Percentiles rank a stretch among this genome's conserved stretches.
Conservation (phyloP, 2,113 vertebrate species). For the Festucalex cinctus region DNA sequence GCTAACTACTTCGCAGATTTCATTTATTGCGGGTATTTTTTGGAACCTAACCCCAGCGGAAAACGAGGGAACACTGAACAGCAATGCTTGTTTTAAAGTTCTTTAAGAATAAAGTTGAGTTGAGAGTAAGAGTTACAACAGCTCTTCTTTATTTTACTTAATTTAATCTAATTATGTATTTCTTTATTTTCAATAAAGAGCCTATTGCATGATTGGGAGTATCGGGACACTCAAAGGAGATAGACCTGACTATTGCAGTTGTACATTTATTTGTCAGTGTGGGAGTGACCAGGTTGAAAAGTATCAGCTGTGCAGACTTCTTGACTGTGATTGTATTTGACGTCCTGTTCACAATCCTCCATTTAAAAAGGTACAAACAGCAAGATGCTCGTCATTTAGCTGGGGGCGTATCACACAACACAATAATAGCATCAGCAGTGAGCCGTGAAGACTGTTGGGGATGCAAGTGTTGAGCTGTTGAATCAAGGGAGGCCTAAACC, state of each 20-base stretch:
- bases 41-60: no score
- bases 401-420: slow-evolving; percentile 34
- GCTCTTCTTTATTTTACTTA: no score
- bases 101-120: no score
- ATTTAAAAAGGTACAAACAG: slow-evolving; percentile 64
- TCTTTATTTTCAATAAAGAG: neutral
- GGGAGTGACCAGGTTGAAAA: slow-evolving; percentile 23
- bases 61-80: no score
- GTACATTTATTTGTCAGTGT: slow-evolving; percentile 3
- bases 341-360: slow-evolving; percentile 60
- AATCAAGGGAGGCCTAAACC: slow-evolving; percentile 17
- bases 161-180: no score
- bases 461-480: slow-evolving; percentile 24
- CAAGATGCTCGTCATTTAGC: slow-evolving; percentile 51
- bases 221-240: neutral
- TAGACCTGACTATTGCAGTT: neutral
- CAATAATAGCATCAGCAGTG: slow-evolving; percentile 57
- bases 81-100: no score
- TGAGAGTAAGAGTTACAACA: no score
- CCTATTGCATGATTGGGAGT: neutral
- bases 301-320: slow-evolving; percentile 33
- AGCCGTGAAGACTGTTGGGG: slow-evolving; percentile 44
- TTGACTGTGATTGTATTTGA: slow-evolving; percentile 56
- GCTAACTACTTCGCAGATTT: no score
- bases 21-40: no score